Evolutionary conservation across 2,797 vertebrate species (phyloP), one percentile per base, ranked within the genome.

Genomic region (Simalia tracyae): DNA sequence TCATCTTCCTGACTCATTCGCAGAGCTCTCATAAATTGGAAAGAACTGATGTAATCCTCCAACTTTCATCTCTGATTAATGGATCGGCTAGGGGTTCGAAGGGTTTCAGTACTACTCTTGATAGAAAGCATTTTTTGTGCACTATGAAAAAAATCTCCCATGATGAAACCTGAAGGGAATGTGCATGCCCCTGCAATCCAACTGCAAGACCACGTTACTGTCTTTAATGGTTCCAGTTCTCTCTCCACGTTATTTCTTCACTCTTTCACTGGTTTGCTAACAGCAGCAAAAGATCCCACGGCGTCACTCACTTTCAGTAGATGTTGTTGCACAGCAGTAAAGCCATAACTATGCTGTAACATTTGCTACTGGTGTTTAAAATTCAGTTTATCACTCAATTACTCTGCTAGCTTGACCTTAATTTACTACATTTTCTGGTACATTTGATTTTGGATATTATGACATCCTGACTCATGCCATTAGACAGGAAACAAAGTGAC

Each of bases 341-440:
- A 95, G 87, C 93, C 94, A 42, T 87, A 97, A 96, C 1, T 95
- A 93, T 94, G 63, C 94, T 94, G 60, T 84, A 96, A 96, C 0
- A 10, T 31, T 93, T 87, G 89, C 93, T 92, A 90, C 56, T 93
- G 93, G 89, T 24, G 91, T 95, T 97, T 96, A 96, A 96, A 95
- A 97, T 95, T 96, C 95, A 93, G 94, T 95, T 92, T 97, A 96
- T 97, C 95, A 93, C 94, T 96, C 95, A 97, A 96, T 96, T 96
- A 96, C 92, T 95, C 91, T 91, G 89, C 93, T 95, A 94, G 95
- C 61, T 92, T 0, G 0, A 89, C 64, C 96, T 94, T 96, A 96
- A 96, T 96, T 96, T 96, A 96, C 96, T 96, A 50, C 90, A 97
- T 97, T 97, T 96, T 96, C 96, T 95, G 94, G 95, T 96, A 96